phyloP scores from a whole-genome alignment of 1,140 invertebrate species.

The Cepaea nemoralis region DNA sequence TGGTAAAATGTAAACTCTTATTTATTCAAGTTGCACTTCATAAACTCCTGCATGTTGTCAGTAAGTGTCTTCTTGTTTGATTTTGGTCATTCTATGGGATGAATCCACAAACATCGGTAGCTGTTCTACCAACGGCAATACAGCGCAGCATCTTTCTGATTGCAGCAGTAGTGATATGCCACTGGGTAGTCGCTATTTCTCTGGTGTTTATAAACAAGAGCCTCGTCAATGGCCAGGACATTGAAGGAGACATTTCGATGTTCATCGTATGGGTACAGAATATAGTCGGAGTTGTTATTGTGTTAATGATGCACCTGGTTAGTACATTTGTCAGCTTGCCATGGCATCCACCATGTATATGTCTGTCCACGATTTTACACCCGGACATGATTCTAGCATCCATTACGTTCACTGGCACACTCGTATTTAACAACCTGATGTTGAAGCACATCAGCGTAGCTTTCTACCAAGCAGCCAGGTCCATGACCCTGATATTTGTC shows the following conservation, averaged over 20 bases:
- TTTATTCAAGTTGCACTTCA: too few relatives aligned
- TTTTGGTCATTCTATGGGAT: too few relatives aligned
- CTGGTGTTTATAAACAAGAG: constrained; percentile 71
- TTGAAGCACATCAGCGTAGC: constrained; percentile 69
- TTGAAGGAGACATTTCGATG: constrained; percentile 60
- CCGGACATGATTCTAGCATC: constrained; percentile 63
- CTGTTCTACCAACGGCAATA: neutral
- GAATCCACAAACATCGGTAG: neutral
- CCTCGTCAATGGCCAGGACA: constrained; percentile 58
- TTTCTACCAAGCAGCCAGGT: constrained; percentile 71
- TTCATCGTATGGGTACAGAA: constrained; percentile 70
- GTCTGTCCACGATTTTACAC: constrained; percentile 49
- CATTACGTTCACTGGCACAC: constrained; percentile 59
- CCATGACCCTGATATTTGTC: constrained; percentile 69
- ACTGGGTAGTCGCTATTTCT: constrained; percentile 70
- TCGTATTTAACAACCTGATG: constrained; percentile 70
- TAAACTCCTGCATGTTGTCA: too few relatives aligned
- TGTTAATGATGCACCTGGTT: constrained; percentile 40
- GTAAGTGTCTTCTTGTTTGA: too few relatives aligned
- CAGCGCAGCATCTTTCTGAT: constrained; percentile 4
- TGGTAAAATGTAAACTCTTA: too few relatives aligned
- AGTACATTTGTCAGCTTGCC: constrained; percentile 32
- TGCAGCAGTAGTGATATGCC: constrained; percentile 48
- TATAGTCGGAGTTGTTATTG: constrained; percentile 49
- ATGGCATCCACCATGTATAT: constrained; percentile 45